A percentile compares a stretch with the other conserved stretches of the same genome.
These are phyloP conservation scores for Cladorhizidae sp. DNA, from an alignment of 37 sponge, comb jelly and placozoan genomes.

Conservation along the genomic window DNA sequence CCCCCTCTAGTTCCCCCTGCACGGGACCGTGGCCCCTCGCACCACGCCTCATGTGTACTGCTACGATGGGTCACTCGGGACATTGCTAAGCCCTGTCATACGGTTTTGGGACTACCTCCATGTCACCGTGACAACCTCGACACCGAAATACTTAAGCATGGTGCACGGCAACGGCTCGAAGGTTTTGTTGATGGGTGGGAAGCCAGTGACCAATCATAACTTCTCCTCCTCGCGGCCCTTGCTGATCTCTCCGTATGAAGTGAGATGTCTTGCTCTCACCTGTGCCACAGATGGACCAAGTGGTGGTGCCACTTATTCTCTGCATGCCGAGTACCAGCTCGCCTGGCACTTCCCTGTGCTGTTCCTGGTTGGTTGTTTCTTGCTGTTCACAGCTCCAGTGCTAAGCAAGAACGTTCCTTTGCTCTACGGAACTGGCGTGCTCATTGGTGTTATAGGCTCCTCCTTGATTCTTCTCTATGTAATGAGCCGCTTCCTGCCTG, in stretches of 20 bases:
- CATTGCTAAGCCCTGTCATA: not conserved
- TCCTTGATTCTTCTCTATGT: slow-evolving; percentile 67
- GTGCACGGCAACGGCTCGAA: slow-evolving; percentile 22
- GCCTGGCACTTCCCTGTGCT: slow-evolving; percentile 9
- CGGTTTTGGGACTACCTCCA: slow-evolving; percentile 18
- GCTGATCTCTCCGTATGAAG: slow-evolving; percentile 19
- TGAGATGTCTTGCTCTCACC: slow-evolving; percentile 34
- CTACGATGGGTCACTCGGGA: slow-evolving; percentile 5
- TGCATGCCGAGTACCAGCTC: not conserved
- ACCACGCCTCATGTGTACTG: slow-evolving; percentile 17
- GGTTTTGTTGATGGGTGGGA: no score
- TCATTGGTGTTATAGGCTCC: slow-evolving; percentile 72
- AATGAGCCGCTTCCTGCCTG: slow-evolving; percentile 64
- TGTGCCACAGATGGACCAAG: not conserved
- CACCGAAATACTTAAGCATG: not conserved
- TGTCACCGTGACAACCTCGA: not conserved
- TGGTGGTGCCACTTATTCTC: not conserved
- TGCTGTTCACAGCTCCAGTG: slow-evolving; percentile 55
- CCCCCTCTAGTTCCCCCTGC: slow-evolving; percentile 5
- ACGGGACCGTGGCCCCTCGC: not conserved
- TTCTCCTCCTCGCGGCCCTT: not conserved
- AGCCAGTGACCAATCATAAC: not conserved
- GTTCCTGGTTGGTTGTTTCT: slow-evolving; percentile 35
- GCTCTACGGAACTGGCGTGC: slow-evolving; percentile 53
- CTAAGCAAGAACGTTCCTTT: slow-evolving; percentile 54